Evolutionary conservation across 2,797 vertebrate species (phyloP).

Genomic region (Bradypus variegatus): DNA sequence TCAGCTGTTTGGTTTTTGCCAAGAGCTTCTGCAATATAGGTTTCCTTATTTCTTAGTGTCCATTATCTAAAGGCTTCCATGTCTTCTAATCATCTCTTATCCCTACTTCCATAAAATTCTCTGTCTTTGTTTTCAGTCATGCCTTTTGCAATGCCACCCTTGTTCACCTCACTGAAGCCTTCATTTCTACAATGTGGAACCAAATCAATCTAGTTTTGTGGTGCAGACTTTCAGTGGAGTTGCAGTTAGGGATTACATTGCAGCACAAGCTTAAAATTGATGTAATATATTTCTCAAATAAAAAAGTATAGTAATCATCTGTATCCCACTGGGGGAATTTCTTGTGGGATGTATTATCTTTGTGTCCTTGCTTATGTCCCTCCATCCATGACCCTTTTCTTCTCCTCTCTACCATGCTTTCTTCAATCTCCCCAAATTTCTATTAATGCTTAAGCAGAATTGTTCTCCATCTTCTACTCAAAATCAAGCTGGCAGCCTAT

Average conservation of each 20-base stretch:
- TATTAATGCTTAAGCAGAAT: conserved; percentile 3
- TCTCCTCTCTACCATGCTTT: neutral
- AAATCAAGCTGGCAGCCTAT: neutral
- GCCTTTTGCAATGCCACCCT: neutral
- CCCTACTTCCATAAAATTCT: neutral
- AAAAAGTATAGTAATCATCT: neutral
- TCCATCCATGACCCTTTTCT: neutral
- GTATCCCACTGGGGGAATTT: neutral
- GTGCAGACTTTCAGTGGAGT: neutral
- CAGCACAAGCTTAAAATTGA: neutral
- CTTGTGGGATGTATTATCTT: neutral
- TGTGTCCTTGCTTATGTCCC: neutral
- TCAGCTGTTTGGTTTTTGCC: neutral
- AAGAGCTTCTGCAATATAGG: neutral
- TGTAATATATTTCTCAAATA: neutral
- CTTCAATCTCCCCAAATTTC: neutral
- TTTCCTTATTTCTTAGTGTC: neutral
- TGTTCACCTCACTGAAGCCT: neutral
- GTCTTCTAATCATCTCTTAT: neutral
- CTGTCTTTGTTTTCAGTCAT: neutral
- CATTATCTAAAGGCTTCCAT: neutral
- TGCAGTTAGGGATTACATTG: neutral
- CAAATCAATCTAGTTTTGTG: neutral
- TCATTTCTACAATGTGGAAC: neutral
- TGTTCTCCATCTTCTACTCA: neutral